Evolutionary conservation across 2,113 vertebrate genomes (phyloP).

Genomic region (Amphilophus citrinellus): DNA sequence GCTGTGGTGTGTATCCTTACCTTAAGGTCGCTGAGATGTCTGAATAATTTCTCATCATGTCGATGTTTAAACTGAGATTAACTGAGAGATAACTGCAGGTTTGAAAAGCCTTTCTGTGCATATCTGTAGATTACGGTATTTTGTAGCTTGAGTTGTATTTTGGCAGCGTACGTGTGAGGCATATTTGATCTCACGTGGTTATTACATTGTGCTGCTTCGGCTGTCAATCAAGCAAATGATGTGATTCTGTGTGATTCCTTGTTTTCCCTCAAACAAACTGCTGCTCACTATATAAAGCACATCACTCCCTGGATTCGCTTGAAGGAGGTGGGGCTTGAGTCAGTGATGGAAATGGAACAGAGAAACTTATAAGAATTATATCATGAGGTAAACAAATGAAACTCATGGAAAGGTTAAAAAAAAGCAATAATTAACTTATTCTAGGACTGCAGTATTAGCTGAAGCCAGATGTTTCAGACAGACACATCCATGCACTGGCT

Average conservation of each 20-base stretch:
- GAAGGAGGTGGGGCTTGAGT: neutral
- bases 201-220: neutral
- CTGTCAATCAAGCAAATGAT: neutral
- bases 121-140: neutral
- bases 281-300: neutral
- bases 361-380: neutral
- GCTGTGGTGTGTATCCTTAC: neutral
- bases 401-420: neutral
- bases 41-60: neutral
- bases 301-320: rapidly evolving
- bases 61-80: neutral
- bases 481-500: too few species aligned
- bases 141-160: neutral
- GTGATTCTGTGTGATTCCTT: neutral
- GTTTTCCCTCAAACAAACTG: neutral
- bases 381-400: neutral
- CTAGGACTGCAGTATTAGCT: too few species aligned
- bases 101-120: neutral
- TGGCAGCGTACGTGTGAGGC: neutral
- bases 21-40: neutral
- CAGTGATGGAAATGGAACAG: neutral
- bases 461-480: too few species aligned
- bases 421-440: neutral
- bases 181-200: neutral
- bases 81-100: too few species aligned